Base-by-base conservation (phyloP, 2,888 invertebrate genomes). In the Drosophila austrosaltans region DNA sequence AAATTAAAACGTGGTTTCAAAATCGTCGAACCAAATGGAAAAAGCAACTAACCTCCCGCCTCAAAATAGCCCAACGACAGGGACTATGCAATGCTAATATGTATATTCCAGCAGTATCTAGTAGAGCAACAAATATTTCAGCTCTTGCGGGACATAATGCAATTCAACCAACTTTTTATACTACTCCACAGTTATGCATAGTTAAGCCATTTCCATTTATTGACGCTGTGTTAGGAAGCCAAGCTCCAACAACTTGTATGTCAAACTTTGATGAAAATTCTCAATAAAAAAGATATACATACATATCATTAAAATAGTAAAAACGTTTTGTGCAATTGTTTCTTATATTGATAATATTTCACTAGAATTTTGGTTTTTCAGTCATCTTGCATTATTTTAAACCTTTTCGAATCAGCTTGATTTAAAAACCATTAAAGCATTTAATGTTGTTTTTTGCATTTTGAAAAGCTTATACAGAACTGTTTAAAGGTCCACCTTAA, bases 1-100 rank as follows among this genome's bases (percentile, higher is more conserved):
- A 84, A 75, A 76, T 84, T 20, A 85, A 85, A 53, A 85, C 84
- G 1, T 85, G 84, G 84, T 85, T 85, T 48, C 84, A 84, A 59
- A 84, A 98, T 91, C 94, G 98, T 68, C 94, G 98, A 73, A 99
- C 98, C 0, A 98, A 99, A 91, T 98, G 98, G 98, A 85, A 99
- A 93, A 99, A 99, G 88, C 98, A 99, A 90, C 93, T 99, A 86
- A 98, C 98, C 0, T 96, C 97, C 0, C 93, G 97, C 2, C 92
- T 98, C 75, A 97, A 98, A 92, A 96, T 98, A 91, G 97, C 97
- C 0, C 98, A 97, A 89, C 93, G 97, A 1, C 97, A 97, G 89
- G 97, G 96, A 0, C 90, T 97, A 32, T 96, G 96, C 85, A 94
- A 82, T 32, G 79, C 28, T n/a, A 16, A 30, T 22, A 30, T 56